Conservation (phyloP, 2,888 invertebrate species). For the Drosophila kanekoi region DNA sequence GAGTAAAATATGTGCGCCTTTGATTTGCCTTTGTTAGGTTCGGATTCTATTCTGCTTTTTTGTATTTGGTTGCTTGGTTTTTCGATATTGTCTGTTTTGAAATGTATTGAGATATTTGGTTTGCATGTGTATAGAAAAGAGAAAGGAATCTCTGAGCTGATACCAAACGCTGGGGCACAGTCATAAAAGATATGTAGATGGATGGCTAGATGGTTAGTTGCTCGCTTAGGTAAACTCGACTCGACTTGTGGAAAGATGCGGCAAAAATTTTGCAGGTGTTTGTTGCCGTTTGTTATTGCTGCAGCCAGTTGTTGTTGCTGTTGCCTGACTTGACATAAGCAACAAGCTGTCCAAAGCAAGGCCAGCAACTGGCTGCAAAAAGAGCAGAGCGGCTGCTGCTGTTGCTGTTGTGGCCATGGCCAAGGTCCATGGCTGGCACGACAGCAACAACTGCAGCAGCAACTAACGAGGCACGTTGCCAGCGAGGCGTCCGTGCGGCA, state of each 20-base stretch:
- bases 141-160: slow-evolving; percentile 47
- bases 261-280: slow-evolving; percentile 43
- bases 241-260: slow-evolving; percentile 32
- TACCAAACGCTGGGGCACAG: slow-evolving; percentile 7
- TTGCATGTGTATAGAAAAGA: slow-evolving; percentile 42
- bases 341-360: slow-evolving; percentile 62
- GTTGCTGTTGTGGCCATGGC: slow-evolving; percentile 49
- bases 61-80: not conserved
- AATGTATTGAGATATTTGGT: slow-evolving; percentile 28
- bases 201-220: slow-evolving; percentile 27
- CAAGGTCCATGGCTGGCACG: slow-evolving; percentile 54
- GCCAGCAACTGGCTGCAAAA: slow-evolving; percentile 49
- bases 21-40: slow-evolving; percentile 6
- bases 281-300: slow-evolving; percentile 34
- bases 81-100: slow-evolving; percentile 6
- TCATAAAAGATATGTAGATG: slow-evolving; percentile 54
- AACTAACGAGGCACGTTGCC: slow-evolving; percentile 70
- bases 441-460: slow-evolving; percentile 46
- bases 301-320: slow-evolving; percentile 18
- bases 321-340: slow-evolving; percentile 56
- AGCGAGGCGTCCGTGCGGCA: slow-evolving; percentile 71
- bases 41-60: slow-evolving; percentile 1
- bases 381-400: slow-evolving; percentile 16
- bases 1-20: not conserved
- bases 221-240: slow-evolving; percentile 20